Conservation (phyloP, 64 coral and sea anemone species). For the Montipora sp. region DNA sequence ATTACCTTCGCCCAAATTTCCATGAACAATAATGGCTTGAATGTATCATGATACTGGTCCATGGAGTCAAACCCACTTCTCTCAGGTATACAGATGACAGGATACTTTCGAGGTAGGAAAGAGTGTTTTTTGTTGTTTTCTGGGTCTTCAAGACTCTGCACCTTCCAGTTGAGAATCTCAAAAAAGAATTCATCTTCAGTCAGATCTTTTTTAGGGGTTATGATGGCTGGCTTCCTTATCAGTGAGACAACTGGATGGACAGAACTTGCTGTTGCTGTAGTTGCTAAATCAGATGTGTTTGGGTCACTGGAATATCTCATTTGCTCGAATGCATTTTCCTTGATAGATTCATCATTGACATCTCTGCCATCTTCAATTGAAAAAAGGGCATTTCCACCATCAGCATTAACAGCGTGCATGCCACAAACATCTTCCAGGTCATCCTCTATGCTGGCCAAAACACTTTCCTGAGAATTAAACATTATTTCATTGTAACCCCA, state of each 20-base stretch:
- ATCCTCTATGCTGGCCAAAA: conserved; percentile 30
- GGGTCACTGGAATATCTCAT: background rate
- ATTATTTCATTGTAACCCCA: background rate
- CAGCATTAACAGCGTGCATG: background rate
- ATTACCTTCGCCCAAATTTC: conserved; percentile 67
- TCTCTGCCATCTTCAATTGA: background rate
- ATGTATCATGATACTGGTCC: conserved; percentile 28
- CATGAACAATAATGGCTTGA: conserved; percentile 33
- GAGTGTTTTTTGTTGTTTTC: background rate
- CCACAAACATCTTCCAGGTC: conserved; percentile 31
- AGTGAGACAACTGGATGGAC: background rate
- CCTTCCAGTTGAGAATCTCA: conserved; percentile 36
- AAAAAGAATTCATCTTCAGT: conserved; percentile 24
- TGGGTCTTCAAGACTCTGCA: background rate
- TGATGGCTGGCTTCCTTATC: background rate
- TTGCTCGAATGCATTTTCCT: background rate
- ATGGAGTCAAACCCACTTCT: conserved; percentile 38
- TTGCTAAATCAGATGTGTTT: background rate
- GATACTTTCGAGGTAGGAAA: background rate
- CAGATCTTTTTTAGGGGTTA: background rate
- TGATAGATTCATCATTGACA: background rate
- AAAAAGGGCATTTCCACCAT: background rate
- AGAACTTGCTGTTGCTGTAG: background rate
- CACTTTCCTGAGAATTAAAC: conserved; percentile 50
- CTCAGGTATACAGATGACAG: conserved; percentile 2